Conservation (phyloP, 2,113 vertebrate genomes). For the Xiphophorus hellerii region DNA sequence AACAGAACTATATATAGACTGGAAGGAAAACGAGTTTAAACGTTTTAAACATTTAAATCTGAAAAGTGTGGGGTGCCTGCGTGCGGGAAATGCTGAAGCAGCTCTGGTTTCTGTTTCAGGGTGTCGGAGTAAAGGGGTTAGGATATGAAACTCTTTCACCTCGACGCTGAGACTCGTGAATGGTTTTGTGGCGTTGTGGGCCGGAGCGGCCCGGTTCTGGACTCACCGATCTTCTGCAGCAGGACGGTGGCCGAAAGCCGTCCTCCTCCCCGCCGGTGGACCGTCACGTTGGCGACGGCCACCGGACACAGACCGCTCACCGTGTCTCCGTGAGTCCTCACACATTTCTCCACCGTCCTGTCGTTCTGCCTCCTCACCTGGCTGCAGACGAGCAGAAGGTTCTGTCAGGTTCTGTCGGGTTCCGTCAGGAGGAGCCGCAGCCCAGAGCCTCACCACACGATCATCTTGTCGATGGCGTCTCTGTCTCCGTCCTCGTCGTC, state of each 20-base stretch:
- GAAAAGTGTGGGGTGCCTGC: no score
- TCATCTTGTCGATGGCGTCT: slow-evolving; percentile 38
- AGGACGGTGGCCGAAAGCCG: not conserved
- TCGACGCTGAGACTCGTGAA: no score
- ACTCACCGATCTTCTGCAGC: slow-evolving; percentile 56
- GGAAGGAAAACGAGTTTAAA: not conserved
- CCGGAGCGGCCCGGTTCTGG: not conserved
- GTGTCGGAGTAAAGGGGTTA: not conserved
- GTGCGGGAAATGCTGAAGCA: no score
- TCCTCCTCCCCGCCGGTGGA: slow-evolving; percentile 19
- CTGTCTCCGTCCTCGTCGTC: slow-evolving; percentile 19
- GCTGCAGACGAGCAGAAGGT: slow-evolving; percentile 10
- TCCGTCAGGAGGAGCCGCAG: no score
- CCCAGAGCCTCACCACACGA: slow-evolving; percentile 61
- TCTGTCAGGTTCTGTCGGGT: not conserved
- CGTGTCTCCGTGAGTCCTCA: not conserved
- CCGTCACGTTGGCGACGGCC: rapidly evolving
- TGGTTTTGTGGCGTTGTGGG: not conserved
- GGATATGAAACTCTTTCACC: not conserved
- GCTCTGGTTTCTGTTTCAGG: not conserved
- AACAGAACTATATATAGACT: no score
- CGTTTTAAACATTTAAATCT: not conserved
- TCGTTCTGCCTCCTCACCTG: rapidly evolving
- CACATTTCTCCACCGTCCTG: not conserved
- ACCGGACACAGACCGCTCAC: slow-evolving; percentile 1